A percentile compares a stretch with the other conserved stretches of the same genome.
Conservation (phyloP, 53 echinoderm and acorn worm species). For the Zoroaster sp. region DNA sequence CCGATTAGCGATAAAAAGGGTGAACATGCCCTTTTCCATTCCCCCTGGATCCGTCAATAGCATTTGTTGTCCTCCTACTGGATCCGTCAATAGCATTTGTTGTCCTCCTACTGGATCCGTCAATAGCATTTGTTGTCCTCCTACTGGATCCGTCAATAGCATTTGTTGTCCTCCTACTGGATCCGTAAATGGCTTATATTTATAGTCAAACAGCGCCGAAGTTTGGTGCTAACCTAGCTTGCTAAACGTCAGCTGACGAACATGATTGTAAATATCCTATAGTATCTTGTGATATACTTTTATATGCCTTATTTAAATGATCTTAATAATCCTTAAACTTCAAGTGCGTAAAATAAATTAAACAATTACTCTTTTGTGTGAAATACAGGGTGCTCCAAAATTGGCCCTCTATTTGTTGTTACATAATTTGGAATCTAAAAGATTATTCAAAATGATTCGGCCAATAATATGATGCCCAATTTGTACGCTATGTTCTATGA, state of each 20-base stretch:
- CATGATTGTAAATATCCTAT: background rate
- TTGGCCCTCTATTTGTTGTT: background rate
- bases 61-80: background rate
- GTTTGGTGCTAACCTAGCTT: background rate
- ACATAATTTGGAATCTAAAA: background rate
- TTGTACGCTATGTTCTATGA: too few relatives aligned
- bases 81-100: background rate
- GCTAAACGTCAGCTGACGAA: background rate
- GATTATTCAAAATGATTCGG: background rate
- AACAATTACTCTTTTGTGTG: too few relatives aligned
- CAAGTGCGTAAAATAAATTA: background rate
- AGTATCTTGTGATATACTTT: background rate
- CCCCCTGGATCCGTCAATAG: background rate
- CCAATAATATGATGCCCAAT: too few relatives aligned
- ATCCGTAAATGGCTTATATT: background rate
- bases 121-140: background rate
- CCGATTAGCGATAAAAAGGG: too few relatives aligned
- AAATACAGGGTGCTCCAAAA: background rate
- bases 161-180: background rate
- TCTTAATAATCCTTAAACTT: background rate
- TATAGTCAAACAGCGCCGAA: background rate
- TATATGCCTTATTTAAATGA: conserved; percentile 40
- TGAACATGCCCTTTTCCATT: background rate
- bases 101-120: too few relatives aligned
- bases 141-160: background rate